Evolutionary conservation across 2,888 invertebrate genomes (phyloP).

Genomic region (Cantharis lateralis): DNA sequence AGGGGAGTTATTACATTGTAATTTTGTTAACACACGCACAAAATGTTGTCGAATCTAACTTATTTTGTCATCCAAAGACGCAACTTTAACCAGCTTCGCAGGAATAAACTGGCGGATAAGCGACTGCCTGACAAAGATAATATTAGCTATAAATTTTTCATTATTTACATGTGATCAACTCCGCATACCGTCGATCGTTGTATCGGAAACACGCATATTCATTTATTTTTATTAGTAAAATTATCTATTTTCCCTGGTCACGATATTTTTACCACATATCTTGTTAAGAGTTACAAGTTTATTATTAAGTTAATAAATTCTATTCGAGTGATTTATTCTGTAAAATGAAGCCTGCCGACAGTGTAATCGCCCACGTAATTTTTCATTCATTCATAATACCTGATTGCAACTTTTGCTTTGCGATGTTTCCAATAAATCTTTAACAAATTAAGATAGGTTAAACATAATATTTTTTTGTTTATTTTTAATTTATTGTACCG

Average conservation of each 20-base stretch:
- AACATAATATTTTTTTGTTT: neutral
- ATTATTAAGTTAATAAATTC: constrained; percentile 3
- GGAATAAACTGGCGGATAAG: neutral
- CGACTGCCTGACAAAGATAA: neutral
- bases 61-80: constrained; percentile 5
- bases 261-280: neutral
- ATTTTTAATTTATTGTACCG: neutral
- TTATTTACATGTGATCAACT: neutral
- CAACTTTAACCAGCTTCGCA: neutral
- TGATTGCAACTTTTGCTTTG: neutral
- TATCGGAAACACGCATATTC: neutral
- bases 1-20: constrained; percentile 26
- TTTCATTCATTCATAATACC: constrained; percentile 10
- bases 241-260: neutral
- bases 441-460: neutral
- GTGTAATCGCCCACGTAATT: constrained; percentile 17
- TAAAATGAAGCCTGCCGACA: constrained; percentile 17
- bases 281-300: neutral
- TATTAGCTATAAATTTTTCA: neutral
- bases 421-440: constrained; percentile 1
- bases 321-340: constrained; percentile 12
- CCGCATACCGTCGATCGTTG: neutral
- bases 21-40: constrained; percentile 24
- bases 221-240: neutral
- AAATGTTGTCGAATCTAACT: neutral